Base-by-base conservation (phyloP, 1,140 invertebrate species). In the Neodiprion virginianus region DNA sequence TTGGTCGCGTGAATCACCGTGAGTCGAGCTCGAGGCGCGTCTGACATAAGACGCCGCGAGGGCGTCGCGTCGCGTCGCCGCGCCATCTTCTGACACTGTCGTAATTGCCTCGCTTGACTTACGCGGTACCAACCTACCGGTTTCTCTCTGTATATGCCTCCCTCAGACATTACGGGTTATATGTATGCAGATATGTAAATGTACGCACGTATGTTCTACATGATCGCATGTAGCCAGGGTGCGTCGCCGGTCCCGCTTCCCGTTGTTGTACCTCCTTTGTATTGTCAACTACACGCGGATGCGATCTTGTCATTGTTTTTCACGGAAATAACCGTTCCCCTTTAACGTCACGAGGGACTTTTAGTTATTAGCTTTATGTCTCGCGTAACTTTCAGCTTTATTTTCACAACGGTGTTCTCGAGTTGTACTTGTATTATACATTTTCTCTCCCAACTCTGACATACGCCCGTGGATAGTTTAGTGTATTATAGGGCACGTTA, bases 41-140 rank as follows among this genome's bases (percentile, higher is more conserved):
- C 53, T 61, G 11, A 40, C 28, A 40, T 40, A 40, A 61, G 53
- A 61, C 53, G n/a, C 11, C 53, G n/a, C n/a, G 53, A 61, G 53
- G 53, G 53, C 53, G 53, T 61, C 53, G 11, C 53, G 53, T 5
- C 53, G 53, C 53, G 53, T 12, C 28, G 28, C 28, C 28, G 11
- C 53, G 53, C 53, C 53, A 61, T 61, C 53, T 61, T 61, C 11
- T 17, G 53, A 61, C 53, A 61, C 53, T 61, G n/a, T 17, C 53
- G 53, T 61, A 61, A 61, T 61, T 61, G 53, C 53, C n/a, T 61
- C 53, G n/a, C 53, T 61, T 61, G 53, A 61, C 11, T 61, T 61
- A 61, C n/a, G 53, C n/a, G n/a, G 53, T 17, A 61, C 11, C 53
- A 17, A 17, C n/a, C n/a, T 61, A 17, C 53, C 28, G 28, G 28